Evolutionary conservation across 2,888 invertebrate genomes (phyloP), one percentile per base, ranked within the genome.

Genomic region (Achlya flavicornis): DNA sequence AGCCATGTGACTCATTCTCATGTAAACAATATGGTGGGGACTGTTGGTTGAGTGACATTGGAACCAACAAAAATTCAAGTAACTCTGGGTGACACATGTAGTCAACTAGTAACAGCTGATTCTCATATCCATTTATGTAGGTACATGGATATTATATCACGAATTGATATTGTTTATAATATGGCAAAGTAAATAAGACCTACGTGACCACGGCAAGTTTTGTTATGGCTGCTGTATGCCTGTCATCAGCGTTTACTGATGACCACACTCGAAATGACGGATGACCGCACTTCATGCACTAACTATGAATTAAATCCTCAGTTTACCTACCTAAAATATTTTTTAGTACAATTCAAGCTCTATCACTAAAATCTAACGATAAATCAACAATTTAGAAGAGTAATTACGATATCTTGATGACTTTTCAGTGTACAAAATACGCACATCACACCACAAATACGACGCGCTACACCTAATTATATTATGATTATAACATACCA

Each of bases 191-290:
- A 77, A 67, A 75, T 68, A 69, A 63, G 71, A 74, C 64, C 71
- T 79, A 90, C 89, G 90, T 89, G 90, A 90, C 88, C 83, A 65
- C 65, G 53, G 65, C 69, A 70, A 80, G 72, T 74, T 74, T 26
- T 76, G 77, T 71, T 76, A 87, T 86, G 87, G 86, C 86, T 83
- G 86, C 77, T 53, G 16, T 38, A 53, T 19, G 19, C n/a, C 83
- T 68, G 67, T 70, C 68, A 76, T 71, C 70, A 68, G 64, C 64
- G 70, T 64, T 57, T 57, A 63, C 43, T 66, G 70, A 75, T 77
- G 70, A 78, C 68, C 65, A 64, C 61, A 19, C 3, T 53, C 19
- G 10, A 19, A 53, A 19, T 53, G 19, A 53, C 16, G 10, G 48
- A 53, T 53, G 10, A 53, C 53, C 53, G 19, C 16, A 53, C 10